phyloP scores from a whole-genome alignment of 2,888 invertebrate species.

The Embidobia sp. region DNA sequence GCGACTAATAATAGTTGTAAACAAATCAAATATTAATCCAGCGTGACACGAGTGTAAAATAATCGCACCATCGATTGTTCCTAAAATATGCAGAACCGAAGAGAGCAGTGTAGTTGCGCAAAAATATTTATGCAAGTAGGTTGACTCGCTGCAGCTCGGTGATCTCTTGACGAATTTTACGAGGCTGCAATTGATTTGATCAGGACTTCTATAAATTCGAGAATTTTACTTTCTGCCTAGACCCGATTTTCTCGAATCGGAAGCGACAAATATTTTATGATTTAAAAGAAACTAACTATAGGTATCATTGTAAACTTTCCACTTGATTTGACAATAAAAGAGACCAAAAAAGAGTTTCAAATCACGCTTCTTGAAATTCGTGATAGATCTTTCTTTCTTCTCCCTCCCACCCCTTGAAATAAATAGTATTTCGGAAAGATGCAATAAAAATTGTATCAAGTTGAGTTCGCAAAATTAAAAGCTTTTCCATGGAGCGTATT shows the following conservation, averaged over 20 bases:
- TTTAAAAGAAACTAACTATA: too few relatives aligned
- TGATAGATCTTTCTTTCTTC: too few relatives aligned
- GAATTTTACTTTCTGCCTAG: too few relatives aligned
- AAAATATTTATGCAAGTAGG: background rate
- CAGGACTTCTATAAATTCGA: too few relatives aligned
- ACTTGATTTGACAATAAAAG: too few relatives aligned
- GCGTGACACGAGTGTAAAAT: constrained; percentile 7
- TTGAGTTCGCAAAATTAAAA: constrained; percentile 3
- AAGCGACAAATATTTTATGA: too few relatives aligned
- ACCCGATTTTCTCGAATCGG: too few relatives aligned
- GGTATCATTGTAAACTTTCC: too few relatives aligned
- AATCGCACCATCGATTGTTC: constrained; percentile 5
- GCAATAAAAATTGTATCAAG: constrained; percentile 15
- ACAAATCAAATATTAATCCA: constrained; percentile 15
- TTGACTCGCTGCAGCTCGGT: background rate
- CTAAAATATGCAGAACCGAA: constrained; percentile 12
- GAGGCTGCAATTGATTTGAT: too few relatives aligned
- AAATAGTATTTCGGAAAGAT: background rate
- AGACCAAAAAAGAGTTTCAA: too few relatives aligned
- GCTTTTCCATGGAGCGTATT: constrained; percentile 4
- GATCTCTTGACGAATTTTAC: too few relatives aligned
- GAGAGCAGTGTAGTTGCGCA: background rate
- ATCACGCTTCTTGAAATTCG: too few relatives aligned
- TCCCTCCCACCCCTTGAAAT: background rate
- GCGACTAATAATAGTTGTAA: constrained; percentile 18